These are phyloP conservation scores for Tortrix viridana DNA, from an alignment of 2,888 invertebrate species.

Conservation along the genomic window DNA sequence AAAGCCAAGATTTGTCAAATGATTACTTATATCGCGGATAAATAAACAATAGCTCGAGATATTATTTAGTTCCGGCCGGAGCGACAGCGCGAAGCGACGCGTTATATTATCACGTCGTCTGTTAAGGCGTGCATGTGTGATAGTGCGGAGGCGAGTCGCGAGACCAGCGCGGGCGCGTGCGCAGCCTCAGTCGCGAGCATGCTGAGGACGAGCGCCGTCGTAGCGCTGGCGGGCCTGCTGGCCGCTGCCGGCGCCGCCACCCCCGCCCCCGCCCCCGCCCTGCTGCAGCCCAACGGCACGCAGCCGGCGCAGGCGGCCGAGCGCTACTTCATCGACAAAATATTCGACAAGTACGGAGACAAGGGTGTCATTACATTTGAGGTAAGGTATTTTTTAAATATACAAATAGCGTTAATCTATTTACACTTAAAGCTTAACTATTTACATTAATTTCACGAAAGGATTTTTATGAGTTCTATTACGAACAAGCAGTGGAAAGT, in stretches of 20 bases:
- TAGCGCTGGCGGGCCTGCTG: conserved; percentile 58
- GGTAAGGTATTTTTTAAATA: conserved; percentile 60
- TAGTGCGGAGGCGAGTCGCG: conserved; percentile 67
- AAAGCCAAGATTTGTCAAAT: conserved; percentile 53
- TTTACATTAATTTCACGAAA: conserved; percentile 16
- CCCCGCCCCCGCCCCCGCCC: conserved; percentile 37
- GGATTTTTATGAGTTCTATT: conserved; percentile 21
- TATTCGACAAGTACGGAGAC: conserved; percentile 84
- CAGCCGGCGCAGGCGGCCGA: conserved; percentile 58
- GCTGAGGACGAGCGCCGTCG: conserved; percentile 66
- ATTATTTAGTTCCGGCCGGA: conserved; percentile 45
- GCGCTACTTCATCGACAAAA: conserved; percentile 79
- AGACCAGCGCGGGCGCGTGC: conserved; percentile 53
- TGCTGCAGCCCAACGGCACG: conserved; percentile 54
- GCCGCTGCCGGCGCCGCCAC: conserved; percentile 51
- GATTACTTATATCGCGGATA: conserved; percentile 64
- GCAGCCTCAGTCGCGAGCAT: conserved; percentile 67
- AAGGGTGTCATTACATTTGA: conserved; percentile 83
- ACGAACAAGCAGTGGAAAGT: conserved; percentile 36
- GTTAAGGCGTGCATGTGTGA: conserved; percentile 59
- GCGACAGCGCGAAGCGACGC: conserved; percentile 57
- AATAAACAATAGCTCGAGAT: conserved; percentile 66
- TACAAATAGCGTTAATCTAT: background rate
- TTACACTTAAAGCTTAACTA: too few species aligned
- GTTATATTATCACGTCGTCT: conserved; percentile 59